phyloP scores from a whole-genome alignment of 2,797 vertebrate species.

The Rousettus madagascariensis region DNA sequence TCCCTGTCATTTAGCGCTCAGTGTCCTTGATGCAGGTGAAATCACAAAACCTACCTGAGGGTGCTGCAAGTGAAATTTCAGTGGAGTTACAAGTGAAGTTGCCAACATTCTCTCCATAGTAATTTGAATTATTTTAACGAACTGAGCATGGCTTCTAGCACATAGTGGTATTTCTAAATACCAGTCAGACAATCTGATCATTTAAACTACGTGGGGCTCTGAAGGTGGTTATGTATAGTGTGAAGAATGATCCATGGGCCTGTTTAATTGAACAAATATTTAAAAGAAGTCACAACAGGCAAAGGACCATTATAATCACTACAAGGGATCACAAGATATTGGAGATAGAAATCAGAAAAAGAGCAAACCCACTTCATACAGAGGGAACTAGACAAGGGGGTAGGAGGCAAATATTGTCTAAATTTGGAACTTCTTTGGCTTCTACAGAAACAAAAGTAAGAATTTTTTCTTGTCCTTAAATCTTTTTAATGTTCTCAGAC shows the following conservation, averaged over 20 bases:
- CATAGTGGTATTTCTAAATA: not conserved
- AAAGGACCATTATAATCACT: not conserved
- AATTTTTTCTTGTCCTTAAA: not conserved
- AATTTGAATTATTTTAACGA: not conserved
- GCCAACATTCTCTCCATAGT: not conserved
- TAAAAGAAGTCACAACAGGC: not conserved
- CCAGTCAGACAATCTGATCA: not conserved
- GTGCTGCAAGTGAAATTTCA: not conserved
- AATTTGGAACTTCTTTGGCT: not conserved
- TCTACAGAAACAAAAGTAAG: not conserved
- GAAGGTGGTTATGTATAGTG: not conserved
- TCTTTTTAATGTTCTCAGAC: not conserved
- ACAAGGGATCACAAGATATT: not conserved
- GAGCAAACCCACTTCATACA: not conserved
- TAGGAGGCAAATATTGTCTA: not conserved
- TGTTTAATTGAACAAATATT: not conserved
- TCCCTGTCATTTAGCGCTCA: too few species aligned
- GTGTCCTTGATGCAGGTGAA: not conserved
- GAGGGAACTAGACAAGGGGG: not conserved
- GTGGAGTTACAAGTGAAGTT: not conserved
- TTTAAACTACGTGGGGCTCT: not conserved
- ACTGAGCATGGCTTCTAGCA: not conserved
- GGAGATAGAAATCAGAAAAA: not conserved
- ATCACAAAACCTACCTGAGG: not conserved
- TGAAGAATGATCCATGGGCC: not conserved